These are phyloP conservation scores for Rhopalosiphum maidis DNA, from an alignment of 1,140 invertebrate genomes.

Conservation along the genomic window DNA sequence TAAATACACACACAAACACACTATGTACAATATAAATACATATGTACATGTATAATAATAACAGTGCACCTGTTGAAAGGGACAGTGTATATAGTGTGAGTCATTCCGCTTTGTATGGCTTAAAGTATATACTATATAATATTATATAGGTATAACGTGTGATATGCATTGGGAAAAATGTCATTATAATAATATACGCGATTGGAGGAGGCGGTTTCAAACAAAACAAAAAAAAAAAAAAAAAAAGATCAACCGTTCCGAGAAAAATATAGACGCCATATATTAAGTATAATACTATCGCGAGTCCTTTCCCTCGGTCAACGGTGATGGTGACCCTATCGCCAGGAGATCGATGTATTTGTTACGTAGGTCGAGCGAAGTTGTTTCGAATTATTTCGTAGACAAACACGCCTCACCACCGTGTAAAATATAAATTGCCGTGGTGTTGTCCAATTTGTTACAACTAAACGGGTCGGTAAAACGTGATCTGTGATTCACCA, in stretches of 20 bases:
- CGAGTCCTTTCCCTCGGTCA: neutral
- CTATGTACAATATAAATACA: neutral
- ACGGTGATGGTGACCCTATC: neutral
- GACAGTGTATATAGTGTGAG: neutral
- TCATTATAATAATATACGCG: neutral
- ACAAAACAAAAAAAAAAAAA: neutral
- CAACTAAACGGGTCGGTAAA: neutral
- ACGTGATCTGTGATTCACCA: conserved; percentile 11
- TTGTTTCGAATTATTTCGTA: neutral
- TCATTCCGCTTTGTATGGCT: neutral
- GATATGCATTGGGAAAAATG: neutral
- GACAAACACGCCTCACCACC: neutral
- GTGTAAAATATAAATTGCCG: neutral
- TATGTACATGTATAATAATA: neutral
- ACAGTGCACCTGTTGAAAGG: conserved; percentile 21
- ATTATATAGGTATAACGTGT: no score
- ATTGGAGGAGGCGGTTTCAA: neutral
- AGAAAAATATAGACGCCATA: neutral
- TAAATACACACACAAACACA: neutral
- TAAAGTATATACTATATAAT: neutral
- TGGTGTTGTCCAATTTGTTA: neutral
- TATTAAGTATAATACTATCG: neutral
- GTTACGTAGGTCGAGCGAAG: neutral
- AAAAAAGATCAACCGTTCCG: neutral
- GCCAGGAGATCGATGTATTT: neutral